Evolutionary conservation across 2,888 invertebrate genomes (phyloP).

Genomic region (Drosophila affinis): DNA sequence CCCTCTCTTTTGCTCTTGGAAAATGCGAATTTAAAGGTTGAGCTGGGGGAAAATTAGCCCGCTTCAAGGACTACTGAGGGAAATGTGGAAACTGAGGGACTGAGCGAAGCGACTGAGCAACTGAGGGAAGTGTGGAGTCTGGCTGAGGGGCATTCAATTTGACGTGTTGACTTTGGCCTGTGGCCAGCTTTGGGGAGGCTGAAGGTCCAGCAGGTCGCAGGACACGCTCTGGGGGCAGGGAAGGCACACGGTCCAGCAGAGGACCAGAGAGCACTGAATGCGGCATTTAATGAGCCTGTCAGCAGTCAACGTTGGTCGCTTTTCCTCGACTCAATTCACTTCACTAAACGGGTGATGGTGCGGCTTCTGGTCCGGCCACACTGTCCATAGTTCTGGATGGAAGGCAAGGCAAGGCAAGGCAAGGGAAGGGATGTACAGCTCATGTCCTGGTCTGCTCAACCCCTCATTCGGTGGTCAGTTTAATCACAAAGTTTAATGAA

Average conservation of each 20-base stretch:
- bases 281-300: conserved; percentile 76
- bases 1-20: not conserved
- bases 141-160: conserved; percentile 46
- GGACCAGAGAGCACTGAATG: conserved; percentile 64
- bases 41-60: conserved; percentile 56
- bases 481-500: conserved; percentile 80
- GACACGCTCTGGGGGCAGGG: not conserved
- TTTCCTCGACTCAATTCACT: conserved; percentile 21
- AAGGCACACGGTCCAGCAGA: conserved; percentile 6
- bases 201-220: conserved; percentile 4
- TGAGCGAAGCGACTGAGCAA: too few relatives aligned
- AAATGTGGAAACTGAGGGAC: not conserved
- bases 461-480: conserved; percentile 63
- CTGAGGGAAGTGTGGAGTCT: not conserved
- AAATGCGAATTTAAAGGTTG: conserved; percentile 47
- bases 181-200: conserved; percentile 46
- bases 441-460: conserved; percentile 2
- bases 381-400: not conserved
- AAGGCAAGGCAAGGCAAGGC: too few relatives aligned
- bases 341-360: conserved; percentile 17
- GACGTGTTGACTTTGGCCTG: conserved; percentile 70
- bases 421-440: not conserved
- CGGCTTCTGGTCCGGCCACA: not conserved
- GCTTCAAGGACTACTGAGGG: conserved; percentile 3
- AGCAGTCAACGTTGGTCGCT: conserved; percentile 56